These are phyloP conservation scores for Holotrichia oblita DNA, from an alignment of 1,140 invertebrate species.

Conservation along the genomic window DNA sequence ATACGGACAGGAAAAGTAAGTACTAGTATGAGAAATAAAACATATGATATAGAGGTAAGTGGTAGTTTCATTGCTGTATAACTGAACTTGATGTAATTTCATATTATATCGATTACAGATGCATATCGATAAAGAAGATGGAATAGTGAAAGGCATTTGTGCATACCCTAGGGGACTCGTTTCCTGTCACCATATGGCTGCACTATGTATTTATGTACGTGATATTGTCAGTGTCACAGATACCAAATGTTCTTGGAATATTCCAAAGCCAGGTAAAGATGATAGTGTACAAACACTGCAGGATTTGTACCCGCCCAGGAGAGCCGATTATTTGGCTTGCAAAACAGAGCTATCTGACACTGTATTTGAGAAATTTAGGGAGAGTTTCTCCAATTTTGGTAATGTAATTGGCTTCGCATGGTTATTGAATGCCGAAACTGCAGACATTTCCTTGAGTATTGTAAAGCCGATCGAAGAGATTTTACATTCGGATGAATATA, in stretches of 20 bases:
- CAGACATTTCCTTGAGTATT: neutral
- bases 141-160: conserved; percentile 29
- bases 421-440: conserved; percentile 32
- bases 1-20: conserved; percentile 39
- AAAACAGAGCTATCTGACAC: neutral
- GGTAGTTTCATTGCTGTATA: neutral
- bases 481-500: neutral
- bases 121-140: neutral
- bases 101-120: conserved; percentile 27
- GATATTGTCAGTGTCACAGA: conserved; percentile 41
- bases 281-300: neutral
- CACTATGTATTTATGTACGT: conserved; percentile 30
- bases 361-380: neutral
- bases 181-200: conserved; percentile 39
- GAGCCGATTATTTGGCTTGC: neutral
- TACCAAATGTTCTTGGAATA: conserved; percentile 26
- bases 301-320: neutral
- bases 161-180: conserved; percentile 31
- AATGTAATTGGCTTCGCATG: conserved; percentile 24
- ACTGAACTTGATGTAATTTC: too few species aligned
- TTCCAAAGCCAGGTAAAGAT: neutral
- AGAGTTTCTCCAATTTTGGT: conserved; percentile 1
- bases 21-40: conserved; percentile 45
- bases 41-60: conserved; percentile 40
- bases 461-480: neutral